Evolutionary conservation across 2,113 vertebrate species (phyloP).

Genomic region (Gorsachius goisagi): DNA sequence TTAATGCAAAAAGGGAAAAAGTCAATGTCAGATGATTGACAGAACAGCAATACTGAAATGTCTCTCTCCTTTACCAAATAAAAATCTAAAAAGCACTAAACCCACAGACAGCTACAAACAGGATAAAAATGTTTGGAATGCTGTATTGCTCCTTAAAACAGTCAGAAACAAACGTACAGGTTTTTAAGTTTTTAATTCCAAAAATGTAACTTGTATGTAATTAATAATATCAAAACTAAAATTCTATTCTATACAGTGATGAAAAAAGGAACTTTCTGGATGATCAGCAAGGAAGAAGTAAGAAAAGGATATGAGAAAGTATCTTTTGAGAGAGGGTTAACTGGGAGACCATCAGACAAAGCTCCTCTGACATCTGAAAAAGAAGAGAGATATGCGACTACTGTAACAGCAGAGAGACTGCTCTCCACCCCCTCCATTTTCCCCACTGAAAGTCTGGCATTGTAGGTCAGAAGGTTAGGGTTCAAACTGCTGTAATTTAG

Average conservation of each 20-base stretch:
- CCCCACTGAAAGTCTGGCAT: not conserved
- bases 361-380: not conserved
- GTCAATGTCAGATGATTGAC: not conserved
- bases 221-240: not conserved
- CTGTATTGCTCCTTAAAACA: not conserved
- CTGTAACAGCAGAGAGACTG: not conserved
- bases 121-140: not conserved
- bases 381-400: not conserved
- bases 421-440: not conserved
- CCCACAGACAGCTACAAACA: not conserved
- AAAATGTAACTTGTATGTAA: not conserved
- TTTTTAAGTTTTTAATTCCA: not conserved
- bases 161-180: not conserved
- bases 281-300: not conserved
- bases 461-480: slow-evolving; percentile 10
- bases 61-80: not conserved
- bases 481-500: slow-evolving; percentile 39
- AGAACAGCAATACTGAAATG: not conserved
- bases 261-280: not conserved
- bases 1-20: not conserved
- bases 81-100: not conserved
- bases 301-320: not conserved
- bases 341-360: not conserved
- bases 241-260: not conserved
- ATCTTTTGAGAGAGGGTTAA: not conserved